Evolutionary conservation across 2,113 vertebrate genomes (phyloP), one percentile per base, ranked within the genome.

Genomic region (Cryptotis parvus): DNA sequence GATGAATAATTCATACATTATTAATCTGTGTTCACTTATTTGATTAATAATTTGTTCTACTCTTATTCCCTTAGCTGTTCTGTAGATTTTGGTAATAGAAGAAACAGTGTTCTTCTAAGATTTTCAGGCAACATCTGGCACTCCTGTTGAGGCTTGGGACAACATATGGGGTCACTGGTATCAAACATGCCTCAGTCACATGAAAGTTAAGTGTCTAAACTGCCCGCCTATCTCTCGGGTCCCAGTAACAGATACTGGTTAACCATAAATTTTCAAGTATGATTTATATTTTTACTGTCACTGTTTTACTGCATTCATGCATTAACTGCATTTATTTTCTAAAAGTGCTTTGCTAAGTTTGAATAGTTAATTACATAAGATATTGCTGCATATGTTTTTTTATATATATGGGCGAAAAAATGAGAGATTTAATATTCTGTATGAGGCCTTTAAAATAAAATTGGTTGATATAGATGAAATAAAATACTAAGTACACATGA

Each of bases 401-500:
- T 16, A 49, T n/a, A 49, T 49, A 49, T 49, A 49, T 49, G 45
- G 45, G 9, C 45, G 10, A 9, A 49, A 49, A 49, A 49, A 49
- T 49, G 45, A 49, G 45, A 49, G 45, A 10, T 16, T 77, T 80
- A 85, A 70, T 76, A 70, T 75, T 92, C 78, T 75, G 26, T 35
- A 91, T 76, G 31, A 77, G 83, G 52, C 52, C 33, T 92, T 96
- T 29, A 35, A 72, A 75, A 69, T 90, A 45, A 89, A 91, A 61
- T 87, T 70, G 73, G 58, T 87, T 74, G 24, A 45, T 74, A 33
- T 31, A 63, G 33, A 74, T 92, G 61, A 91, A 95, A 90, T 82
- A 58, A 94, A 58, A 73, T 76, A 70, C 68, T 94, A 94, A 95
- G 94, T 86, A 68, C 31, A 89, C 18, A 75, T 45, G 39, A 90